Evolutionary conservation across 2,113 vertebrate genomes (phyloP).

Genomic region (Gallinago paraguaiae): DNA sequence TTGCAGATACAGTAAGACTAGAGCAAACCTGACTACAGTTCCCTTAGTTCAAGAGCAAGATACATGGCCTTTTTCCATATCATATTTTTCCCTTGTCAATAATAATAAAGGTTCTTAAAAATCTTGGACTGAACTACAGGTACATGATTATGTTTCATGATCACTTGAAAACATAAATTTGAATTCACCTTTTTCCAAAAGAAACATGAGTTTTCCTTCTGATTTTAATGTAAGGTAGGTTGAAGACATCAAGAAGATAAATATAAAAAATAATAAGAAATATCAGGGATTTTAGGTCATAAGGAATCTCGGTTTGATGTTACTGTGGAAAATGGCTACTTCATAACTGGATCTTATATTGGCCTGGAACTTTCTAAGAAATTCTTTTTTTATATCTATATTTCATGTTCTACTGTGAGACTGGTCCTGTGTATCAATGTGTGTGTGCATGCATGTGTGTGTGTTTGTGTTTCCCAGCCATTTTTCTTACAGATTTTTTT

Average conservation of each 20-base stretch:
- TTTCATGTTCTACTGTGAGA: not conserved
- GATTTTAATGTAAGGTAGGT: not conserved
- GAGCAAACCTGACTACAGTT: not conserved
- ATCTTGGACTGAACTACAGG: not conserved
- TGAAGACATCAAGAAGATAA: not conserved
- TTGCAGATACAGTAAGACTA: not conserved
- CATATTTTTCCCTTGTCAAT: not conserved
- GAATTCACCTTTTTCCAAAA: not conserved
- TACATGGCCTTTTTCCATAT: not conserved
- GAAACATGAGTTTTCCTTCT: not conserved
- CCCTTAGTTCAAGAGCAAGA: not conserved
- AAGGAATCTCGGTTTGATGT: not conserved
- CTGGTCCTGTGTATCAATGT: accelerated
- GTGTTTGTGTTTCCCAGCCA: not conserved
- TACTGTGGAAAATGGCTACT: not conserved
- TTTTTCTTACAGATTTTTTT: not conserved
- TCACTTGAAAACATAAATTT: not conserved
- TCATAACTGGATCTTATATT: not conserved
- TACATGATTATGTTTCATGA: not conserved
- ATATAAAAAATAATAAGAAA: not conserved
- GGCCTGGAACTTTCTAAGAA: not conserved
- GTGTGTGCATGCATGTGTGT: not conserved
- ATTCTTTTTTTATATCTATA: accelerated
- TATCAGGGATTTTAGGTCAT: not conserved
- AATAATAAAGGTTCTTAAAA: not conserved